Conservation (phyloP, 2,113 vertebrate species). For the Lycocorax pyrrhopterus region DNA sequence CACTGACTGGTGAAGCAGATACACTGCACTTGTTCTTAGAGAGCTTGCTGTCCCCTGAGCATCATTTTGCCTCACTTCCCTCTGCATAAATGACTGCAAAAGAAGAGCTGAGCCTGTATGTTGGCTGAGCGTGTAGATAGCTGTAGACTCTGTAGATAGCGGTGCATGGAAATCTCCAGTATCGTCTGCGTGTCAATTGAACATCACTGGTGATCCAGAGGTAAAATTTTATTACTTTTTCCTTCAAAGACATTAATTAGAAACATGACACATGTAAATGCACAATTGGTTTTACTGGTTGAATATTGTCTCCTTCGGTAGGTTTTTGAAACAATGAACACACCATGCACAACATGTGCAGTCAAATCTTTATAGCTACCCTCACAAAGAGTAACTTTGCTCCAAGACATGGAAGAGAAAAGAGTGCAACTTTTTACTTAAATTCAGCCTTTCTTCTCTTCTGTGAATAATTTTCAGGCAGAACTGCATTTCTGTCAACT, state of each 20-base stretch:
- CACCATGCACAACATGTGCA: background rate
- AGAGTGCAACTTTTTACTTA: background rate
- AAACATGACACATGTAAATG: background rate
- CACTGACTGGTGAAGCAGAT: background rate
- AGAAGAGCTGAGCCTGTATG: background rate
- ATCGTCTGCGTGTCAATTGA: background rate
- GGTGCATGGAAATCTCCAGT: background rate
- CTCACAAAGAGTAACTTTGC: background rate
- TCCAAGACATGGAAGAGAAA: background rate
- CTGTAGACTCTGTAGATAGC: background rate
- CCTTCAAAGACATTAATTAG: background rate
- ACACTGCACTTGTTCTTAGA: background rate
- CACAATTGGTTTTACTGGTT: background rate
- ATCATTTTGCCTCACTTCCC: background rate
- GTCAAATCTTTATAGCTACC: background rate
- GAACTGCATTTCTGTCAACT: background rate
- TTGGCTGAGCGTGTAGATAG: background rate
- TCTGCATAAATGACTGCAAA: background rate
- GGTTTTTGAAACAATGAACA: background rate
- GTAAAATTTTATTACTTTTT: background rate
- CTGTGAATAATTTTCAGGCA: background rate
- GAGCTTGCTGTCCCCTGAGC: rapidly evolving
- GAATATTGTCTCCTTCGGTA: background rate
- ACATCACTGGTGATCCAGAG: background rate
- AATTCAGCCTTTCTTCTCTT: background rate